Evolutionary conservation across 2,888 invertebrate genomes (phyloP).

Genomic region (Tenodera sinensis): DNA sequence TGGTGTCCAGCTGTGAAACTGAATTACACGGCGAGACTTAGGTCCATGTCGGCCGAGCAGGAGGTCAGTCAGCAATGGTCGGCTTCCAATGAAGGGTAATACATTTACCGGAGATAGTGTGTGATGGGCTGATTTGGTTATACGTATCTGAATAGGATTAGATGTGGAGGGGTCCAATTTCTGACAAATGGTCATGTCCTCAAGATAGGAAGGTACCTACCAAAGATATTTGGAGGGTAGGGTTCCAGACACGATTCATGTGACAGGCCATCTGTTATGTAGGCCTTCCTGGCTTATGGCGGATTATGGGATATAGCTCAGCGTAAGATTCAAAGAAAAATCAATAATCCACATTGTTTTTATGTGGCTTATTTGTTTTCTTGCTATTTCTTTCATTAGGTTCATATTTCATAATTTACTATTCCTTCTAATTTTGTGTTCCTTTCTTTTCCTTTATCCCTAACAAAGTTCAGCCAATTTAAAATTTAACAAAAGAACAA

Average conservation of each 20-base stretch:
- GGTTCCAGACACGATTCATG: neutral
- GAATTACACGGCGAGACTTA: neutral
- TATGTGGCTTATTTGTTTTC: neutral
- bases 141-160: neutral
- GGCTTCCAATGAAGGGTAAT: neutral
- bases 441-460: neutral
- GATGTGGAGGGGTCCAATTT: neutral
- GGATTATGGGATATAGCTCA: neutral
- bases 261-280: neutral
- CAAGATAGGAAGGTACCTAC: neutral
- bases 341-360: neutral
- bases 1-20: neutral
- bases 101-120: neutral
- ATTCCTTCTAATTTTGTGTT: neutral
- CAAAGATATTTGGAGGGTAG: neutral
- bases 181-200: neutral
- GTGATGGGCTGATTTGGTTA: neutral
- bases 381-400: neutral
- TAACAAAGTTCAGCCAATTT: too few species aligned
- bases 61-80: neutral
- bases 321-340: neutral
- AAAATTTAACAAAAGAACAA: too few species aligned
- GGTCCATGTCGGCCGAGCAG: neutral
- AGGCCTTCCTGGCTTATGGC: neutral
- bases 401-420: neutral